Conservation (phyloP, 1,140 invertebrate genomes). For the Prorops nasuta region DNA sequence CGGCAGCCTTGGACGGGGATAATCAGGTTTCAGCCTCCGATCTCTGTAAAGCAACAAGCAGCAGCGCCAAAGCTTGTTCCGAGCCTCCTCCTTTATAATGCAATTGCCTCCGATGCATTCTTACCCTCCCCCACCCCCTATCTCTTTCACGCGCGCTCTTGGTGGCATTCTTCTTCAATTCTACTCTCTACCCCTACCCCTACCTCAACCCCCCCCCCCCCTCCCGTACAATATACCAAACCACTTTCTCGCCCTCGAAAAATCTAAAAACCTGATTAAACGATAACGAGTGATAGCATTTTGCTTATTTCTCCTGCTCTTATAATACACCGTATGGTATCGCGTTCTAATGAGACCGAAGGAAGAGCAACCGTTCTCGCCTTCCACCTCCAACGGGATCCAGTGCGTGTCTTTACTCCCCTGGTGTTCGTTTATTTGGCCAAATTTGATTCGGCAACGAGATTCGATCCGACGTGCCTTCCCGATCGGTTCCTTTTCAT, state of each 20-base stretch:
- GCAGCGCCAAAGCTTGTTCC: too few species aligned
- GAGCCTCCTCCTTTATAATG: too few species aligned
- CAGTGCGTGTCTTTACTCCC: constrained; percentile 1
- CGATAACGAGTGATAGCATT: too few species aligned
- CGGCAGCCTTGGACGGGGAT: too few species aligned
- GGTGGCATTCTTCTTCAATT: constrained; percentile 15
- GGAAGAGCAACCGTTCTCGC: constrained; percentile 49
- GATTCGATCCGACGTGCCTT: constrained; percentile 48
- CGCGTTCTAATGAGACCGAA: constrained; percentile 50
- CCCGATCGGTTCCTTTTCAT: constrained; percentile 44
- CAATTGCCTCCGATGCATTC: too few species aligned
- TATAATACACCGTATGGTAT: too few species aligned
- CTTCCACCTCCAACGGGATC: constrained; percentile 17
- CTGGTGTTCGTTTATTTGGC: constrained; percentile 38
- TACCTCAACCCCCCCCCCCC: background rate
- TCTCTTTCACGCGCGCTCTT: constrained; percentile 7
- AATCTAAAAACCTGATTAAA: too few species aligned
- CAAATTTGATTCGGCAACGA: constrained; percentile 50
- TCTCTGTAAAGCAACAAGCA: too few species aligned
- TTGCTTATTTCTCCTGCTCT: too few species aligned
- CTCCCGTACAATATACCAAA: too few species aligned
- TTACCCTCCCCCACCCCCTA: constrained; percentile 17
- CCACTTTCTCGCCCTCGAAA: too few species aligned
- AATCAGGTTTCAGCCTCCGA: too few species aligned
- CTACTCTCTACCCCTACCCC: constrained; percentile 8